Conservation (phyloP, 1,140 invertebrate genomes). For the Achroia grisella region DNA sequence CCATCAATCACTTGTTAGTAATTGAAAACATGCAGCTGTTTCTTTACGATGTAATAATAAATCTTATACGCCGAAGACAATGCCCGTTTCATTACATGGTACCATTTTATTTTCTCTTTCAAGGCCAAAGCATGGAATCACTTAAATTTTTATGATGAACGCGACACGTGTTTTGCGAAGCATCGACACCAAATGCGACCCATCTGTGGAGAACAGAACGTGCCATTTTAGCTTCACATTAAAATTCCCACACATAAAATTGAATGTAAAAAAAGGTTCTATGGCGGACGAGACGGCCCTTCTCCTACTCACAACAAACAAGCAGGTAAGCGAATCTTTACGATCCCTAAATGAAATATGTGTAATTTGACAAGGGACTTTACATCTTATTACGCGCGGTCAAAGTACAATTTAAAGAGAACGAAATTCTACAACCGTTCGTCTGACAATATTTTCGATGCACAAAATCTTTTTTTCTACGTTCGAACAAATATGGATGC, state of each 20-base stretch:
- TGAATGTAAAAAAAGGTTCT: conserved; percentile 60
- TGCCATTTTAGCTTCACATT: conserved; percentile 58
- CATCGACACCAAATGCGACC: conserved; percentile 43
- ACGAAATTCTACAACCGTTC: conserved; percentile 23
- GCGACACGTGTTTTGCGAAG: conserved; percentile 51
- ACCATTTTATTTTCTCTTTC: not conserved
- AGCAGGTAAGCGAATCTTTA: conserved; percentile 70
- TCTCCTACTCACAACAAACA: conserved; percentile 63
- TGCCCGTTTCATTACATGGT: conserved; percentile 9
- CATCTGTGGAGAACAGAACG: conserved; percentile 61
- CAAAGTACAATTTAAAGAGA: conserved; percentile 33
- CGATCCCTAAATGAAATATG: conserved; percentile 54
- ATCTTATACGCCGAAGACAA: conserved; percentile 11
- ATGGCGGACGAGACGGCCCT: conserved; percentile 41
- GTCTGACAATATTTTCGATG: conserved; percentile 19
- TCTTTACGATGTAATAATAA: conserved; percentile 31
- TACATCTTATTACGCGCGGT: conserved; percentile 44
- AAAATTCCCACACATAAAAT: conserved; percentile 70
- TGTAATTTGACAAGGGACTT: conserved; percentile 38
- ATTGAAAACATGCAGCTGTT: conserved; percentile 57
- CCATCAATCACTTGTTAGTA: conserved; percentile 53
- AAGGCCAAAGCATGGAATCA: conserved; percentile 3
- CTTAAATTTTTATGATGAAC: conserved; percentile 24
- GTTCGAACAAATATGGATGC: conserved; percentile 18
- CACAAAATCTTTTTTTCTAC: conserved; percentile 26